phyloP scores from a whole-genome alignment of 2,797 vertebrate species.

The Meriones psammophilus region DNA sequence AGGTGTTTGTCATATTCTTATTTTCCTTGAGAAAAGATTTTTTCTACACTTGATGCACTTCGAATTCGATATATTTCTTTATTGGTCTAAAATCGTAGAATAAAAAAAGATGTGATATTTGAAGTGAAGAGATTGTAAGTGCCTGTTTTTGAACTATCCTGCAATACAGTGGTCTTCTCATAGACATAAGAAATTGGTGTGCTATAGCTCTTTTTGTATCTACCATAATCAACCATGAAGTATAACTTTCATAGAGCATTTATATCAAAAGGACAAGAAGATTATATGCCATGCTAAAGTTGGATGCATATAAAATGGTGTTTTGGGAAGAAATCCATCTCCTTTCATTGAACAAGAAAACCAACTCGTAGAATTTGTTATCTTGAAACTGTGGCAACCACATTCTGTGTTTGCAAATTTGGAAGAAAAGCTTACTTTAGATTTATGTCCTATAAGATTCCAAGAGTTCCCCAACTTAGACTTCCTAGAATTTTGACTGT shows the following conservation, averaged over 20 bases:
- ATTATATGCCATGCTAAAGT: slow-evolving; percentile 3
- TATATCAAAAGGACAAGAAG: slow-evolving; percentile 60
- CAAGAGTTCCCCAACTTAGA: slow-evolving; percentile 57
- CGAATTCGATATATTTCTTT: slow-evolving; percentile 29
- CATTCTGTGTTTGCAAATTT: slow-evolving; percentile 42
- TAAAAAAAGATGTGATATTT: slow-evolving; percentile 49
- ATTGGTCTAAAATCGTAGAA: slow-evolving; percentile 13
- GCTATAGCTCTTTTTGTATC: slow-evolving; percentile 36
- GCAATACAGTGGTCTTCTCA: slow-evolving; percentile 51
- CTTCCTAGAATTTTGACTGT: slow-evolving; percentile 48
- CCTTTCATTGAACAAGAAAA: slow-evolving; percentile 34
- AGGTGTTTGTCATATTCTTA: slow-evolving; percentile 32
- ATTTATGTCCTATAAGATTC: slow-evolving; percentile 49
- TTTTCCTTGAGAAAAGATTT: slow-evolving; percentile 64
- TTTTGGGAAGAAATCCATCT: not conserved
- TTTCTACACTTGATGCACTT: slow-evolving; percentile 45
- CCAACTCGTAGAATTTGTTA: not conserved
- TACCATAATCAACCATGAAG: not conserved
- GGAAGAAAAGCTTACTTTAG: not conserved
- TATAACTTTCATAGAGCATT: slow-evolving; percentile 51
- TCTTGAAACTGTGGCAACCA: slow-evolving; percentile 4
- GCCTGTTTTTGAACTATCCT: slow-evolving; percentile 47
- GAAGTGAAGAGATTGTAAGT: slow-evolving; percentile 60
- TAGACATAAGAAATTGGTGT: slow-evolving; percentile 60
- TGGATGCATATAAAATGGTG: not conserved